Evolutionary conservation across 1,140 invertebrate species (phyloP).

Genomic region (Aculops lycopersici): DNA sequence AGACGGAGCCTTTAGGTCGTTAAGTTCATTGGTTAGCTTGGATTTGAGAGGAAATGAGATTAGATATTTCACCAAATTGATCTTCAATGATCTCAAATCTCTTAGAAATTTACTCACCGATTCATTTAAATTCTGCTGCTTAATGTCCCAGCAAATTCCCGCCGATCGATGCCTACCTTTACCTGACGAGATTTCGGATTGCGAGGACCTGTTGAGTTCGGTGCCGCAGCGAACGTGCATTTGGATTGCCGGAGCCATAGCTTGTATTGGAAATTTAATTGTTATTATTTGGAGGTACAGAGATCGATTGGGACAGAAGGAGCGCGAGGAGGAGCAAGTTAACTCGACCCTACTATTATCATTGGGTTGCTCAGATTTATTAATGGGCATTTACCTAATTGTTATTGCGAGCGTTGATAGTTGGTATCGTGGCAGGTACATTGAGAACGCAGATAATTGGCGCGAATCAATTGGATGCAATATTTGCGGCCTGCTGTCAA

Average conservation of each 20-base stretch:
- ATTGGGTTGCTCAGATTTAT: slow-evolving; percentile 25
- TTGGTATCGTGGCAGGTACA: slow-evolving; percentile 18
- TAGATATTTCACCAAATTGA: slow-evolving; percentile 11
- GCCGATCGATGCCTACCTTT: slow-evolving; percentile 15
- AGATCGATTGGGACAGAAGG: slow-evolving; percentile 9
- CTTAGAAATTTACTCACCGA: slow-evolving; percentile 16
- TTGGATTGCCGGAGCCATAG: slow-evolving; percentile 19
- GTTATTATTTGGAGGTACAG: slow-evolving; percentile 17
- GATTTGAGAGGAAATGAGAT: slow-evolving; percentile 11
- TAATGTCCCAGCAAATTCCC: slow-evolving; percentile 11
- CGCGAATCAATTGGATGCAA: slow-evolving; percentile 17
- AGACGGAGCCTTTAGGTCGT: slow-evolving; percentile 15
- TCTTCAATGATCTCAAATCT: slow-evolving; percentile 14
- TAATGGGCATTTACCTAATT: slow-evolving; percentile 42
- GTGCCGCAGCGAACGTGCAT: slow-evolving; percentile 16
- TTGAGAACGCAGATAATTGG: slow-evolving; percentile 17
- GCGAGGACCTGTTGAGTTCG: slow-evolving; percentile 20
- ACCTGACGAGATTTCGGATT: slow-evolving; percentile 19
- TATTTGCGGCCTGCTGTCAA: slow-evolving; percentile 19
- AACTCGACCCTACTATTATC: slow-evolving; percentile 16
- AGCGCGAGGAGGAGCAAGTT: slow-evolving; percentile 14
- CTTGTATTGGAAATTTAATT: slow-evolving; percentile 17
- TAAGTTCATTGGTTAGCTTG: slow-evolving; percentile 6
- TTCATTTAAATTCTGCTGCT: slow-evolving; percentile 18
- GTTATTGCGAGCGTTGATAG: slow-evolving; percentile 31